Evolutionary conservation across 2,797 vertebrate species (phyloP).

Genomic region (Serranus cabrilla): DNA sequence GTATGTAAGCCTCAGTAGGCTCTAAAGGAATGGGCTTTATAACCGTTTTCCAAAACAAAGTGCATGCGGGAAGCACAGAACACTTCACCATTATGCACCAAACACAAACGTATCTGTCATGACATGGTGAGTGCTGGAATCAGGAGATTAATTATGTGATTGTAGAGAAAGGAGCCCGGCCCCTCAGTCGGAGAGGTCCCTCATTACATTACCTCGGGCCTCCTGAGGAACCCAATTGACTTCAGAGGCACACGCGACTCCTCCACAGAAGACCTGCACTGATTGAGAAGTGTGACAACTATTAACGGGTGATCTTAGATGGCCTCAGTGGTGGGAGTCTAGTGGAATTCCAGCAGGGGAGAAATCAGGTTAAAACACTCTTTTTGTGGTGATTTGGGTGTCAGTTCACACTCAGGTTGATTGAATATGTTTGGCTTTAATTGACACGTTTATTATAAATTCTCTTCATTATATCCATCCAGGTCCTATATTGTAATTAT

Average conservation of each 20-base stretch:
- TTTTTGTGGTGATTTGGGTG: slow-evolving; percentile 15
- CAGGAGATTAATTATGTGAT: slow-evolving; percentile 85
- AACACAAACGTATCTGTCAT: slow-evolving; percentile 82
- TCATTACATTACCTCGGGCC: slow-evolving; percentile 81
- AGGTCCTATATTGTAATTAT: too few relatives aligned
- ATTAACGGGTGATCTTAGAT: slow-evolving; percentile 48
- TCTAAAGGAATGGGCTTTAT: slow-evolving; percentile 87
- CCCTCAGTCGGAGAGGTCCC: slow-evolving; percentile 69
- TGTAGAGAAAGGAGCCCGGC: slow-evolving; percentile 61
- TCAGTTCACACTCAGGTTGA: not conserved
- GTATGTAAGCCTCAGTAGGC: slow-evolving; percentile 95
- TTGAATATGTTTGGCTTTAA: slow-evolving; percentile 4
- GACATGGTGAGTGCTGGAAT: slow-evolving; percentile 78
- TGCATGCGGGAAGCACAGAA: slow-evolving; percentile 66
- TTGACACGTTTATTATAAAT: slow-evolving; percentile 6
- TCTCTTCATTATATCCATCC: not conserved
- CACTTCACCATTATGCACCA: slow-evolving; percentile 80
- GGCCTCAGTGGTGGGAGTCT: not conserved
- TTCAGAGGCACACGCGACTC: slow-evolving; percentile 61
- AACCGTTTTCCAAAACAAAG: slow-evolving; percentile 87
- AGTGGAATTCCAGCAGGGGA: slow-evolving; percentile 32
- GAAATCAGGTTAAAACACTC: not conserved
- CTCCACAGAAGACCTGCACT: slow-evolving; percentile 50
- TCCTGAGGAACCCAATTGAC: slow-evolving; percentile 79
- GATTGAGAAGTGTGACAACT: slow-evolving; percentile 74